Conservation (phyloP, 1,140 invertebrate genomes). For the Dufourea novaeangliae region DNA sequence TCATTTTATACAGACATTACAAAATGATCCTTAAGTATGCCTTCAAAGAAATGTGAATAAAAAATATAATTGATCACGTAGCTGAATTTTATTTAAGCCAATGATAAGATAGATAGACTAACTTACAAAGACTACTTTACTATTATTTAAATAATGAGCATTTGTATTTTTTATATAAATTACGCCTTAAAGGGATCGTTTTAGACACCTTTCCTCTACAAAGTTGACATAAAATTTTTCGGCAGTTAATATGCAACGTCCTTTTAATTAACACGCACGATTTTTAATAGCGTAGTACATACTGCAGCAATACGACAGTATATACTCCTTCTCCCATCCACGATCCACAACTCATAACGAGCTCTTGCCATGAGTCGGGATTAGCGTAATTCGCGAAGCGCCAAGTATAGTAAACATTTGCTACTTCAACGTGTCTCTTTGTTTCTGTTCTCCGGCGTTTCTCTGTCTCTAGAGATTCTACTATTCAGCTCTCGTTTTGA, state of each 20-base stretch:
- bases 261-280: slow-evolving; percentile 2
- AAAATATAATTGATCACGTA: too few species aligned
- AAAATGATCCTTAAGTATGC: too few species aligned
- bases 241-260: background rate
- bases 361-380: slow-evolving; percentile 50
- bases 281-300: background rate
- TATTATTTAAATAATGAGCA: too few species aligned
- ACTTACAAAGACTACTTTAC: too few species aligned
- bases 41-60: too few species aligned
- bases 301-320: background rate
- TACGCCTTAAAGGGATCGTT: background rate
- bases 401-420: slow-evolving; percentile 69
- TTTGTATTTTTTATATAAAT: too few species aligned
- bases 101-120: too few species aligned
- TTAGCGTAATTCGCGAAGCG: slow-evolving; percentile 69
- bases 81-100: too few species aligned
- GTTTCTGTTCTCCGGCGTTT: slow-evolving; percentile 1
- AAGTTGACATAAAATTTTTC: too few species aligned
- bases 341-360: slow-evolving; percentile 13
- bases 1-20: too few species aligned
- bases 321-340: slow-evolving; percentile 16
- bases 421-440: slow-evolving; percentile 63
- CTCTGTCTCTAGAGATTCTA: background rate
- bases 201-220: background rate
- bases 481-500: background rate